A percentile compares a stretch with the other conserved stretches of the same genome.
Evolutionary conservation across 2,888 invertebrate species (phyloP).

Genomic region (Cryptops parisi): DNA sequence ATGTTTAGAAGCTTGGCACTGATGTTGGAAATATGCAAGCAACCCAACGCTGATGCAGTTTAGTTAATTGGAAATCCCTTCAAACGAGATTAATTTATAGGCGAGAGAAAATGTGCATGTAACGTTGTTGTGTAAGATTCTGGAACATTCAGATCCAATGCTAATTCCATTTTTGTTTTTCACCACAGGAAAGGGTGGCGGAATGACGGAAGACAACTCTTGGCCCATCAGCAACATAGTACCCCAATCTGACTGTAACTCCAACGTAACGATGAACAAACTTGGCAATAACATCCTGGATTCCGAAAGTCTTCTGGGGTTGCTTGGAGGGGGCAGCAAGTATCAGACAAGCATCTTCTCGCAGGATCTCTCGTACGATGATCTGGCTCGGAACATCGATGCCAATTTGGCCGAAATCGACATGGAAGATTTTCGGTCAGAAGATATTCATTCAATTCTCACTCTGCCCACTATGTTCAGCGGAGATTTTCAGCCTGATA

Average conservation of each 20-base stretch:
- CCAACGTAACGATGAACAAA: neutral
- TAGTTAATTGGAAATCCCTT: too few relatives aligned
- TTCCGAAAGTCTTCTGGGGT: neutral
- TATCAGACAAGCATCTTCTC: neutral
- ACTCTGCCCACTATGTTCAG: slow-evolving; percentile 39
- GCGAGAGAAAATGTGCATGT: too few relatives aligned
- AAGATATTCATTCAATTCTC: slow-evolving; percentile 62
- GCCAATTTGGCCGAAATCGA: slow-evolving; percentile 88
- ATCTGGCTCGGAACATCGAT: slow-evolving; percentile 72
- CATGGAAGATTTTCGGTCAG: slow-evolving; percentile 84
- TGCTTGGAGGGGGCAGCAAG: neutral
- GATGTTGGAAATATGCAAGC: too few relatives aligned
- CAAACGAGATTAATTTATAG: too few relatives aligned
- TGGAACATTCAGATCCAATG: too few relatives aligned
- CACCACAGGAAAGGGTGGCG: neutral
- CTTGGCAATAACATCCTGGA: neutral
- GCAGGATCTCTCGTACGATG: slow-evolving; percentile 46
- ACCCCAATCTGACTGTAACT: neutral
- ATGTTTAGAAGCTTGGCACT: too few relatives aligned
- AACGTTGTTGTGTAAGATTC: too few relatives aligned
- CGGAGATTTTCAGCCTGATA: slow-evolving; percentile 43
- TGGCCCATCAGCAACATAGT: neutral
- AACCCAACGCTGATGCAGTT: too few relatives aligned
- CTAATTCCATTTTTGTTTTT: too few relatives aligned
- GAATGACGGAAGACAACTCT: slow-evolving; percentile 1